A percentile compares a stretch with the other conserved stretches of the same genome.
These are phyloP conservation scores for Colistium nudipinnis DNA, from an alignment of 2,113 vertebrate genomes.

Conservation along the genomic window DNA sequence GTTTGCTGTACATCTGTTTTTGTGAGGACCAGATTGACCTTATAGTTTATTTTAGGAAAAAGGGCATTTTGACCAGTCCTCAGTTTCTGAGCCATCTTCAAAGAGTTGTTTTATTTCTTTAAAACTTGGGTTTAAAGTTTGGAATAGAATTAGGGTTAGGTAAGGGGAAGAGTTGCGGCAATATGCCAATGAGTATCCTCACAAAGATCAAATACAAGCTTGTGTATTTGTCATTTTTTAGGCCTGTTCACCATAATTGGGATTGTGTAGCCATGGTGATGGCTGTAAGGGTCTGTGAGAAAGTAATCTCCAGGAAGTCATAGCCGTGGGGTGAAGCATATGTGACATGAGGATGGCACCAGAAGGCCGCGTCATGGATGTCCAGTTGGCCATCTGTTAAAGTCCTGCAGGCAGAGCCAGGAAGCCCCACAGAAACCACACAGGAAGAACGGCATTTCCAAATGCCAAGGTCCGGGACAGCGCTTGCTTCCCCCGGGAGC, in stretches of 20 bases:
- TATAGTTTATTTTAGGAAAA: no score
- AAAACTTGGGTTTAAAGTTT: no score
- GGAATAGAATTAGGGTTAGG: neutral
- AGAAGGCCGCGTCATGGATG: slow-evolving; percentile 75
- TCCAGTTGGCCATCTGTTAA: slow-evolving; percentile 82
- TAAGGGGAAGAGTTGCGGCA: neutral
- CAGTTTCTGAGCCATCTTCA: no score
- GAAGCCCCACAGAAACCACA: slow-evolving; percentile 57
- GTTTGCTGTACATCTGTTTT: neutral
- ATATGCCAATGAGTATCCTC: neutral
- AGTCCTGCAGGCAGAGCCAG: slow-evolving; percentile 65
- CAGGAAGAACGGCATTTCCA: slow-evolving; percentile 61
- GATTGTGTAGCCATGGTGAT: slow-evolving; percentile 67
- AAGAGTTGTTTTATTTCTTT: no score
- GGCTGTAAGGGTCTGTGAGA: slow-evolving; percentile 70
- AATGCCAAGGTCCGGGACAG: slow-evolving; percentile 62
- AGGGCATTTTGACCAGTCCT: no score
- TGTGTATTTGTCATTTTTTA: slow-evolving; percentile 1
- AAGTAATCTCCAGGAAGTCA: slow-evolving; percentile 76
- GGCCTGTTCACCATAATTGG: slow-evolving; percentile 43
- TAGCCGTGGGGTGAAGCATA: slow-evolving; percentile 80
- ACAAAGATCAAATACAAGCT: no score
- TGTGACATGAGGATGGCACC: slow-evolving; percentile 78
- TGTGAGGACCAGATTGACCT: neutral
- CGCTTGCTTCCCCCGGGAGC: slow-evolving; percentile 36